phyloP scores from a whole-genome alignment of 2,113 vertebrate genomes.

The Cinclus cinclus region DNA sequence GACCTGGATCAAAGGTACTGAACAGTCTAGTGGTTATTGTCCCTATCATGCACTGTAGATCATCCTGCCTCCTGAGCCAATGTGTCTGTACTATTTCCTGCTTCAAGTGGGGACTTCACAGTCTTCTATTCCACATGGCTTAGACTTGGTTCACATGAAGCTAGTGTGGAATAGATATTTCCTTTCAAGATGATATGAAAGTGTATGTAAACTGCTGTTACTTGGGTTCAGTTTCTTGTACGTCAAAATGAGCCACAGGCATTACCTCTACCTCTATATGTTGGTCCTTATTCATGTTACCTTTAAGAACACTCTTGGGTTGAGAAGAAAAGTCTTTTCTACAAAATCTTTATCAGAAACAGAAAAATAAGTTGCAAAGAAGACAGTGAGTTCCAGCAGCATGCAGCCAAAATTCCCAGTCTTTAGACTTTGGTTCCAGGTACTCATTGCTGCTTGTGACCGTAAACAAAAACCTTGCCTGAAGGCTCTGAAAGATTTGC shows the following conservation, averaged over 20 bases:
- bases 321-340: background rate
- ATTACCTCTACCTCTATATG: too few relatives aligned
- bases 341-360: background rate
- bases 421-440: background rate
- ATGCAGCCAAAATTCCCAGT: background rate
- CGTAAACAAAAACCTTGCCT: background rate
- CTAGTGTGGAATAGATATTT: background rate
- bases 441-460: background rate
- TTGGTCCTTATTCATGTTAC: background rate
- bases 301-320: background rate
- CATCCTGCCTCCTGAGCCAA: background rate
- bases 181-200: background rate
- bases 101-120: accelerated
- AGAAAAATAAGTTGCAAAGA: background rate
- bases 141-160: background rate
- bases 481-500: background rate
- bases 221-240: background rate
- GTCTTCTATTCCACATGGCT: background rate
- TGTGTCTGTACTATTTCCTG: background rate
- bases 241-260: background rate
- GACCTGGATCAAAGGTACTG: background rate
- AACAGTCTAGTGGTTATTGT: background rate
- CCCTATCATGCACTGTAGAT: background rate
- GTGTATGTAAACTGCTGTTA: background rate
- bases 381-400: background rate